Evolutionary conservation across 2,113 vertebrate genomes (phyloP).

Genomic region (Percopsis transmontana): DNA sequence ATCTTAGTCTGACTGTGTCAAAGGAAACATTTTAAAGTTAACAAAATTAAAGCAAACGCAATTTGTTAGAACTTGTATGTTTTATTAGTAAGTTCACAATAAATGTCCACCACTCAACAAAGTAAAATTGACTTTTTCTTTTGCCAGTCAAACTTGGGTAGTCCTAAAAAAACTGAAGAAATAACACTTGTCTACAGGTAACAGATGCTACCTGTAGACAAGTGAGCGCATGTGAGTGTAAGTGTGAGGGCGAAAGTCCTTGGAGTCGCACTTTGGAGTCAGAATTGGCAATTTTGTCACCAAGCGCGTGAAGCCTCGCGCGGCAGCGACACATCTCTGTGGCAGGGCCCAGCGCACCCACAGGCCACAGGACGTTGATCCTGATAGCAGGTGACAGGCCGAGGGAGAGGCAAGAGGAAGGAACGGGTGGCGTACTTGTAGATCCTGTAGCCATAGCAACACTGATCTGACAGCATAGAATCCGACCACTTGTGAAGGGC

Average conservation of each 20-base stretch:
- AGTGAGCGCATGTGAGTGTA: neutral
- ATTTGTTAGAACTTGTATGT: too few relatives aligned
- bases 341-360: constrained; percentile 67
- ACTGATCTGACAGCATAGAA: too few relatives aligned
- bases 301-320: constrained; percentile 67
- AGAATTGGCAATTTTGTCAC: constrained; percentile 58
- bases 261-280: constrained; percentile 51
- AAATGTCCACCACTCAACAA: too few relatives aligned
- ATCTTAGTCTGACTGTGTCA: too few relatives aligned
- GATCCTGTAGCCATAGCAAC: too few relatives aligned
- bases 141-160: neutral
- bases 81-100: too few relatives aligned
- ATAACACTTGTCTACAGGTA: neutral
- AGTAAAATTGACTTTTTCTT: neutral
- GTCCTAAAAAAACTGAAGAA: neutral
- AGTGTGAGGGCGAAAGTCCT: constrained; percentile 29
- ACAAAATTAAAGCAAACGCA: too few relatives aligned
- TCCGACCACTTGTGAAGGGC: too few relatives aligned
- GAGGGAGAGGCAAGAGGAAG: constrained; percentile 52
- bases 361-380: constrained; percentile 56
- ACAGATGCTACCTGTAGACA: neutral
- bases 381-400: constrained; percentile 70
- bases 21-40: too few relatives aligned
- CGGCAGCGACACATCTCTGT: constrained; percentile 62
- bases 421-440: constrained; percentile 59